Conservation (phyloP, 2,113 vertebrate species). For the Leuciscus idus region DNA sequence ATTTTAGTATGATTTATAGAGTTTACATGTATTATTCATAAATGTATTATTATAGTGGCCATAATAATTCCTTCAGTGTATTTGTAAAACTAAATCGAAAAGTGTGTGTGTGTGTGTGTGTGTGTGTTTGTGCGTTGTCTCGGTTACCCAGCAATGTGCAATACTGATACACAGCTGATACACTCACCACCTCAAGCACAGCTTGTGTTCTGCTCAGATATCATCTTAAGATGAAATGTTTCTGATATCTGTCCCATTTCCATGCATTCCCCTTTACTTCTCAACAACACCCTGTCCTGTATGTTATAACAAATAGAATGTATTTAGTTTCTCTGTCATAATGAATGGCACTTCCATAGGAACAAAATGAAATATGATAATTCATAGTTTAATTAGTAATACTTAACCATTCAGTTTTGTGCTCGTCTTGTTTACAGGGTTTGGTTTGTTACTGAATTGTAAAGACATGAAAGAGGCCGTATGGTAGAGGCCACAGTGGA, state of each 20-base stretch:
- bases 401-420: background rate
- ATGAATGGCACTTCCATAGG: background rate
- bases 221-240: background rate
- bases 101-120: conserved; percentile 9
- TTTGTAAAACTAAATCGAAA: background rate
- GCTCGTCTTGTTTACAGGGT: background rate
- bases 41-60: background rate
- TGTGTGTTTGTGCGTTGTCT: conserved; percentile 59
- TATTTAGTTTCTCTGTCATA: background rate
- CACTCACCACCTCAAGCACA: conserved; percentile 60
- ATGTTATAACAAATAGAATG: background rate
- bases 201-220: conserved; percentile 13
- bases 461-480: background rate
- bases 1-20: background rate
- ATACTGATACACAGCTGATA: conserved; percentile 32
- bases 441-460: background rate
- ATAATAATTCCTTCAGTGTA: background rate
- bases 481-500: background rate
- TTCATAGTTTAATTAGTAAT: background rate
- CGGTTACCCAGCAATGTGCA: conserved; percentile 52
- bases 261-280: background rate
- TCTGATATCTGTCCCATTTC: background rate
- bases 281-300: background rate
- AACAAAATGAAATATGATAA: background rate
- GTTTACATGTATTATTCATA: background rate